A percentile compares a stretch with the other conserved stretches of the same genome.
Evolutionary conservation across 2,888 invertebrate genomes (phyloP).

Genomic region (Perdita meconis): DNA sequence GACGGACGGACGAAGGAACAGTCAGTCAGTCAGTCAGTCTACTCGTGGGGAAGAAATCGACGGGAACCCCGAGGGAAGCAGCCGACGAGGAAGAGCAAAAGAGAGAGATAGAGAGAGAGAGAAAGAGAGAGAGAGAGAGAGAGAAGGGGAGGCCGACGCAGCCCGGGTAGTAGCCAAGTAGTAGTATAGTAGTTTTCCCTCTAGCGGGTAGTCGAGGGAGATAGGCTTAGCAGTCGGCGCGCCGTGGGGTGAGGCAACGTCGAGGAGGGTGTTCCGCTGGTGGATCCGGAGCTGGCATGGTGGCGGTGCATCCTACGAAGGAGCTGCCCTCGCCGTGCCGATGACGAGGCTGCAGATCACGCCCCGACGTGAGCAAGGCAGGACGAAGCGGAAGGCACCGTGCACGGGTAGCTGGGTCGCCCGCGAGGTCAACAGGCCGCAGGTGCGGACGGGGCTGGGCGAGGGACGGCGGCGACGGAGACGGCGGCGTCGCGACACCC

Average conservation of each 20-base stretch:
- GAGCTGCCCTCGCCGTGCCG: constrained; percentile 76
- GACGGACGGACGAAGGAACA: constrained; percentile 48
- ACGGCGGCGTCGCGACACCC: constrained; percentile 72
- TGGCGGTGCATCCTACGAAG: constrained; percentile 72
- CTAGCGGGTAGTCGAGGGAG: constrained; percentile 7
- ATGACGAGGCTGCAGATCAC: constrained; percentile 75
- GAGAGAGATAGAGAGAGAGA: constrained; percentile 34
- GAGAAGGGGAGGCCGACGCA: constrained; percentile 9
- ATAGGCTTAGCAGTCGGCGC: not conserved
- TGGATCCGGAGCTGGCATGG: constrained; percentile 66
- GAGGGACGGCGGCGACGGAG: constrained; percentile 75
- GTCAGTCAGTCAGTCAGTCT: constrained; percentile 55
- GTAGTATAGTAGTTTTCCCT: constrained; percentile 11
- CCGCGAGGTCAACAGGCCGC: constrained; percentile 57
- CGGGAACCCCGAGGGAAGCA: constrained; percentile 1
- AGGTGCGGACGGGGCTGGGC: constrained; percentile 59
- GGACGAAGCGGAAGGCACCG: constrained; percentile 69
- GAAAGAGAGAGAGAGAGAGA: constrained; percentile 21
- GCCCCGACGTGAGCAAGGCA: constrained; percentile 63
- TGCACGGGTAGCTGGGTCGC: constrained; percentile 70
- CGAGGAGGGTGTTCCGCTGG: constrained; percentile 27
- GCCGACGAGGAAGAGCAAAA: constrained; percentile 32
- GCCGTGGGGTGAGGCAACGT: constrained; percentile 29
- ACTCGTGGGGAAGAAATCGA: constrained; percentile 45
- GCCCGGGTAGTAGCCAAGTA: not conserved